Evolutionary conservation across 2,888 invertebrate genomes (phyloP), one percentile per base, ranked within the genome.

Genomic region (Lithophane semibrunnea): DNA sequence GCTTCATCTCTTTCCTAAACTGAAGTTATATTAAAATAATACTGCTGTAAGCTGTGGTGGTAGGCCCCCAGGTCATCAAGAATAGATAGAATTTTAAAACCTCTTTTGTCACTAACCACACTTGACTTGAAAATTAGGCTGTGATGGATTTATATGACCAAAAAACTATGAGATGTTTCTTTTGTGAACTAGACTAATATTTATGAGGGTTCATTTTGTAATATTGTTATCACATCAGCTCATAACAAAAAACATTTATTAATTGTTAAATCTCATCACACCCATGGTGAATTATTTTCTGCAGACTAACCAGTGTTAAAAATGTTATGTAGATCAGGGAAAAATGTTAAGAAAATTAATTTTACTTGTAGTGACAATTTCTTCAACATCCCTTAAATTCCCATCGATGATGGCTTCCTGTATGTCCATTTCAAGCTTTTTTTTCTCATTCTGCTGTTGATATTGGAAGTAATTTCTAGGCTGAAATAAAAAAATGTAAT

Each of bases 341-440:
- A n/a, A 24, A 21, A 4, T 0, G 0, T 7, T 29, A 21, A 16
- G n/a, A 3, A 37, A 49, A 42, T 24, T 12, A 2, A 16, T 47
- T 24, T 85, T 86, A 94, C 95, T 94, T 84, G 85, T 83, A 37
- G 65, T 86, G 60, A 95, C 88, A 73, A 95, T 93, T 65, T 91
- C 90, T 83, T 93, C 89, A 24, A 97, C 92, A 74, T 93, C 92
- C 70, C 90, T 84, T 12, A 94, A 54, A 83, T 94, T 93, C 42
- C 93, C 94, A 91, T 94, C 94, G 61, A 95, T 92, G 54, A 96
- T 94, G 66, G 96, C 95, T 88, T 94, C 94, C 90, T 96, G 95
- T 61, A 97, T 85, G 64, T 90, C 90, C 64, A 90, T 91, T 89
- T 96, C 96, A 60, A 92, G 88, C 75, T 93, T 95, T 80, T 94